Evolutionary conservation across 1,140 invertebrate genomes (phyloP), one percentile per base, ranked within the genome.

Genomic region (Brachionus manjavacas): DNA sequence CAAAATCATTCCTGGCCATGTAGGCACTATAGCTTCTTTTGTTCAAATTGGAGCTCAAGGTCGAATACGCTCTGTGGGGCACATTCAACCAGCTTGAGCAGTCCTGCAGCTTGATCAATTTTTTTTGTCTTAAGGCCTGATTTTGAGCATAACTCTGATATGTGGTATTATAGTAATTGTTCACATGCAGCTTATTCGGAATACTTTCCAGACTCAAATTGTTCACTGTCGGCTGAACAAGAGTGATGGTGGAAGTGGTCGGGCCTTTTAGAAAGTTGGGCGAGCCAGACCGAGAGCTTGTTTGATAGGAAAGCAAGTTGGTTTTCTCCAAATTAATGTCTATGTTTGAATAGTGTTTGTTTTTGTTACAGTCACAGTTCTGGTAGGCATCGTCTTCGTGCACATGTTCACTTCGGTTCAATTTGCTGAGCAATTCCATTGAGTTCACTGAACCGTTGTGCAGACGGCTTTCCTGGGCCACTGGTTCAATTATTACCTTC

Each of bases 51-150:
- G 66, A 14, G 25, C 60, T 23, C 20, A 66, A 11, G 3, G 28
- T 74, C 11, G 70, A 41, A 43, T 49, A 25, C 14, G 20, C 0
- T n/a, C 25, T 76, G 11, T 76, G 39, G 52, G 72, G 39, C n/a
- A 76, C 41, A 49, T 25, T 76, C 14, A 76, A 28, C 72, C 72
- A 76, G 12, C 8, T 46, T 2, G 72, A 49, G 52, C 72, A 76
- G 49, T 76, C 72, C 25, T 76, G 72, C 11, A 76, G 31, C 25
- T 76, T 76, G 41, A 76, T 76, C 11, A 76, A 25, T 52, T 76
- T 46, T 49, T 76, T 76, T 49, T 76, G 16, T 49, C 9, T 76
- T 3, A 12, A 25, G 52, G 20, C 8, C 11, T 76, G 41, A 4
- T 7, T 49, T 14, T 49, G 8, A 25, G 25, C 2, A 76, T 76